A percentile compares a stretch with the other conserved stretches of the same genome.
Evolutionary conservation across 2,797 vertebrate genomes (phyloP).

Genomic region (Atherinosoma microstoma): DNA sequence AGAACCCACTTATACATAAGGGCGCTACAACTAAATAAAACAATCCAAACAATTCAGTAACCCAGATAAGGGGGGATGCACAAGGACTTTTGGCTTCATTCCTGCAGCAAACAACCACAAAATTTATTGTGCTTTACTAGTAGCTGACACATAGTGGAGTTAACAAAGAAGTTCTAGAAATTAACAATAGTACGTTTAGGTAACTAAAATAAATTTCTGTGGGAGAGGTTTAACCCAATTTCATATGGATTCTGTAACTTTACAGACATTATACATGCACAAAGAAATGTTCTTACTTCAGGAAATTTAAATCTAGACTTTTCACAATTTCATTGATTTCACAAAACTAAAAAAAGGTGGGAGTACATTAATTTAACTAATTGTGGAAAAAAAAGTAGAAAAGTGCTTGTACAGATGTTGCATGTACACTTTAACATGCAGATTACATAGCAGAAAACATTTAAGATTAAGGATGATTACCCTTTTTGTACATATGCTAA

Average conservation of each 20-base stretch:
- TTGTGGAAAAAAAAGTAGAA: constrained; percentile 1
- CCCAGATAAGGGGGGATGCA: background rate
- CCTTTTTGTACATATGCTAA: background rate
- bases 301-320: background rate
- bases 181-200: background rate
- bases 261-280: no score
- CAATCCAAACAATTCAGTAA: background rate
- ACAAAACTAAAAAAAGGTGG: background rate
- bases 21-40: background rate
- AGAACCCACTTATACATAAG: no score
- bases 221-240: no score
- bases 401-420: constrained; percentile 9
- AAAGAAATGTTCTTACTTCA: no score
- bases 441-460: constrained; percentile 3
- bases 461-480: constrained; percentile 7
- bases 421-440: constrained; percentile 16
- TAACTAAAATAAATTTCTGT: no score
- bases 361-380: background rate
- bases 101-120: background rate
- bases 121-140: background rate
- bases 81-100: background rate
- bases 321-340: constrained; percentile 1
- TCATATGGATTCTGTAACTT: no score
- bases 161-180: background rate
- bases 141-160: background rate